Evolutionary conservation across 1,140 invertebrate species (phyloP), one percentile per base, ranked within the genome.

Genomic region (Drosophila pseudoananassae): DNA sequence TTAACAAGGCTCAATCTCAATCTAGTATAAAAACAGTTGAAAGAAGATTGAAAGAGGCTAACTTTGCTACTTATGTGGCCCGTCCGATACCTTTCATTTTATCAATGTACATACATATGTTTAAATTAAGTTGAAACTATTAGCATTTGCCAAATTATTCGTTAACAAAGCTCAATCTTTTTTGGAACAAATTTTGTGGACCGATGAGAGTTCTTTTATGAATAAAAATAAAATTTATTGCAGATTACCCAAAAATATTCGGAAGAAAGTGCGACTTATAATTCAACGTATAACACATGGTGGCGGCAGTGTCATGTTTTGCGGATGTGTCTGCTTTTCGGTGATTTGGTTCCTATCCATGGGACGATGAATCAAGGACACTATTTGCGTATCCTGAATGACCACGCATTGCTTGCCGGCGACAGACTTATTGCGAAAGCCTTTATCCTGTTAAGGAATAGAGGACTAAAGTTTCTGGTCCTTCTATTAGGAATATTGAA

Each of bases 331-430:
- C 20, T 20, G 25, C 25, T 27, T 27, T 27, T n/a, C 36, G 33
- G 38, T 58, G 51, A 49, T 49, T 40, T 31, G 49, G 25, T 51
- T 0, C 27, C n/a, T n/a, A 15, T 31, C 4, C 17, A 31, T 51
- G 27, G 49, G 1, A 47, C 20, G 29, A 53, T 52, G 64, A 52
- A 57, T 15, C 33, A 36, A 52, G 66, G 12, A 33, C 47, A 54
- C 2, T 69, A 60, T 49, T 49, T 60, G 2, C 15, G 3, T n/a
- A 38, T 55, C 15, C 45, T 61, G 12, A 70, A 45, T 60, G 45
- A 61, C 9, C 43, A 43, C 29, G 51, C 57, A 55, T 61, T 70
- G 0, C 10, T 4, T 29, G 29, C 43, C n/a, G 56, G 65, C 1
- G 50, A 60, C 23, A 53, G 33, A n/a, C 31, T 54, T 36, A 29